Evolutionary conservation across 2,113 vertebrate genomes (phyloP).

Genomic region (Dipodomys merriami): DNA sequence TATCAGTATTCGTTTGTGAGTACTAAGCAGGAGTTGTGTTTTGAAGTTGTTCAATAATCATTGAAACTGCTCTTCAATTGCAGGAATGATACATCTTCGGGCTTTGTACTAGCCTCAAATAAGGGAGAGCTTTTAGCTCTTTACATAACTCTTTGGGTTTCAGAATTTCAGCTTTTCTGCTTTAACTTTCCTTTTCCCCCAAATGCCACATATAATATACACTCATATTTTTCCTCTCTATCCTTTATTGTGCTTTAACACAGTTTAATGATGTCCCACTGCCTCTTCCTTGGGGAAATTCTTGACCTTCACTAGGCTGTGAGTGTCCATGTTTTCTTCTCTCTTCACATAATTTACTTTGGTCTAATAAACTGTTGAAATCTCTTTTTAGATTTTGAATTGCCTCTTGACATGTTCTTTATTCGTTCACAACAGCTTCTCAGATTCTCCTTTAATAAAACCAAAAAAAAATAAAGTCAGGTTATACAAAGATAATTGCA

Average conservation of each 20-base stretch:
- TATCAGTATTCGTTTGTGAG: no score
- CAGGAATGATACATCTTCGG: not conserved
- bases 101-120: not conserved
- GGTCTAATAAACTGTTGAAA: not conserved
- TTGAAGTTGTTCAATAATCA: not conserved
- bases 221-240: not conserved
- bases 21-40: not conserved
- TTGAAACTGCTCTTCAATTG: fast-evolving
- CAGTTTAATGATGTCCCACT: not conserved
- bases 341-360: not conserved
- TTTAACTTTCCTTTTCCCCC: not conserved
- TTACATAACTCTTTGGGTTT: not conserved
- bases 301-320: not conserved
- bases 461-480: not conserved
- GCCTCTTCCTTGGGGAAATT: not conserved
- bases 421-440: not conserved
- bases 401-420: constrained; percentile 1
- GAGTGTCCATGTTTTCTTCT: not conserved
- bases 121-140: no score
- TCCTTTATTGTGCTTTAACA: not conserved
- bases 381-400: not conserved
- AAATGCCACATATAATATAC: not conserved
- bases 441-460: constrained; percentile 10
- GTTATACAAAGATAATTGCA: constrained; percentile 20
- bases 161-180: not conserved